A percentile compares a stretch with the other conserved stretches of the same genome.
Conservation (phyloP, 2,113 vertebrate species). For the Calonectris borealis region DNA sequence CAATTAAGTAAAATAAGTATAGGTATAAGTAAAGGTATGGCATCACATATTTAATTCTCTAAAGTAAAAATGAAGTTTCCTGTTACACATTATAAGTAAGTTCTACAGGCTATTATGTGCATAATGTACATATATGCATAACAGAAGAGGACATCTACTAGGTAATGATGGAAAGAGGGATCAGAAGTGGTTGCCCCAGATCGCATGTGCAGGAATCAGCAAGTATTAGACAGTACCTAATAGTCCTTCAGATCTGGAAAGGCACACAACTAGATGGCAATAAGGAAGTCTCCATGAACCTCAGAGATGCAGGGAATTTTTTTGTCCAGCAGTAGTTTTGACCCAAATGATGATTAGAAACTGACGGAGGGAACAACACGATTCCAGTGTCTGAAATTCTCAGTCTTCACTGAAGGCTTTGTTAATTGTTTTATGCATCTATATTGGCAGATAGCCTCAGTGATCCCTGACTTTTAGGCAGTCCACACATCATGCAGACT, state of each 20-base stretch:
- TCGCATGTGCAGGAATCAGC: neutral
- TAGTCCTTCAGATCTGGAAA: neutral
- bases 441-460: neutral
- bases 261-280: neutral
- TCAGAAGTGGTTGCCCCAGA: neutral
- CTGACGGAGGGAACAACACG: neutral
- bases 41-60: neutral
- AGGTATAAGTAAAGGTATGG: neutral
- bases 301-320: neutral
- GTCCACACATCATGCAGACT: neutral
- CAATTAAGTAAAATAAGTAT: neutral
- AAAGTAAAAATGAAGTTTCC: neutral
- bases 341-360: neutral
- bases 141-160: neutral
- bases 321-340: neutral
- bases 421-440: neutral
- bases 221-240: neutral
- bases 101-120: neutral
- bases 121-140: neutral
- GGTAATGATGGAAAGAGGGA: neutral
- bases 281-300: neutral
- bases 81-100: neutral
- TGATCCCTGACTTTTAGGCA: neutral
- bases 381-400: neutral
- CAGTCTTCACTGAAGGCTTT: neutral